Evolutionary conservation across 2,113 vertebrate genomes (phyloP).

Genomic region (Macquaria australasica): DNA sequence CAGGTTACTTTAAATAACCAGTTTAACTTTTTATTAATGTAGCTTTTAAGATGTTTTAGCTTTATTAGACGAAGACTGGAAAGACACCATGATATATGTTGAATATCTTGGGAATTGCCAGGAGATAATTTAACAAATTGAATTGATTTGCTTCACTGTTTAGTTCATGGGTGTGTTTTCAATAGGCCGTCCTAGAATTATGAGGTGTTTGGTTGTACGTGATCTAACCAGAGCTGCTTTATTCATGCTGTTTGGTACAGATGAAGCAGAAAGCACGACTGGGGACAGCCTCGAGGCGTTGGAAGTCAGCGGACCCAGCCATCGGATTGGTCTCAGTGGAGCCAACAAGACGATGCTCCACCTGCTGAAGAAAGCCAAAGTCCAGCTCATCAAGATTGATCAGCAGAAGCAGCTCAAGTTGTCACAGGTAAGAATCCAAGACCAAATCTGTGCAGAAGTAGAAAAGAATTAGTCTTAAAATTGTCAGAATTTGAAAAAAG

Average conservation of each 20-base stretch:
- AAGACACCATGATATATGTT: neutral
- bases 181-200: too few relatives aligned
- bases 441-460: neutral
- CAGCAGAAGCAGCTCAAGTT: constrained; percentile 90
- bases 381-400: constrained; percentile 94
- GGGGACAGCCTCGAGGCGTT: constrained; percentile 33
- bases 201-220: neutral
- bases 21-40: neutral
- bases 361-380: constrained; percentile 92
- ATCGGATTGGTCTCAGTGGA: constrained; percentile 84
- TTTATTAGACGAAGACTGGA: neutral
- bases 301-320: constrained; percentile 66
- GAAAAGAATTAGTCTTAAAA: neutral
- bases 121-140: neutral
- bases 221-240: neutral
- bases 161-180: neutral
- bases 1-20: too few relatives aligned
- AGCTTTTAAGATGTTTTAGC: neutral
- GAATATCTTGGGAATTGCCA: neutral
- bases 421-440: constrained; percentile 76
- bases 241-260: constrained; percentile 17
- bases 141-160: neutral
- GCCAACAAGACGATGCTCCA: constrained; percentile 92
- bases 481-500: neutral
- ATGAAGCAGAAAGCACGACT: constrained; percentile 10